These are phyloP conservation scores for Corbicula japonica DNA, from an alignment of 2,888 invertebrate species.

Conservation along the genomic window DNA sequence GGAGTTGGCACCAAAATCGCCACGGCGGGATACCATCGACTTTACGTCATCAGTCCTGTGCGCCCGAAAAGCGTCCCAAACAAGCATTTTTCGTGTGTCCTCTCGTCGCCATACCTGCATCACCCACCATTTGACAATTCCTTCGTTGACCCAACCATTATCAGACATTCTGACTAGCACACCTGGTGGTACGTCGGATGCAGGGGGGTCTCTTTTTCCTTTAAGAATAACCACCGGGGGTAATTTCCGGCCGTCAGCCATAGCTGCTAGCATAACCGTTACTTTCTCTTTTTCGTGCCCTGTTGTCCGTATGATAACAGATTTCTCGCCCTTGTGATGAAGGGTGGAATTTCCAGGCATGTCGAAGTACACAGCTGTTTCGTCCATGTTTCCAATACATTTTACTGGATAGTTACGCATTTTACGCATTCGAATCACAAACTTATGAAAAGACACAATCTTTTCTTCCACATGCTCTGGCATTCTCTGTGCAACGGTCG, in stretches of 20 bases:
- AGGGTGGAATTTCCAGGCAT: conserved; percentile 43
- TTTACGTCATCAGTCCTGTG: conserved; percentile 32
- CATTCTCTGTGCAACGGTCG: conserved; percentile 29
- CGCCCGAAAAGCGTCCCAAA: conserved; percentile 21
- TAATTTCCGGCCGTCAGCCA: conserved; percentile 35
- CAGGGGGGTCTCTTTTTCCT: conserved; percentile 15
- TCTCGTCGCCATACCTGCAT: conserved; percentile 20
- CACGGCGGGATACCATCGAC: conserved; percentile 13
- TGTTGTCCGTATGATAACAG: conserved; percentile 30
- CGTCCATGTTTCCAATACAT: conserved; percentile 24
- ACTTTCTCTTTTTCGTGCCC: conserved; percentile 44
- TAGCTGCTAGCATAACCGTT: conserved; percentile 26
- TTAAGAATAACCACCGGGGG: conserved; percentile 29
- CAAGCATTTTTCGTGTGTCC: conserved; percentile 3
- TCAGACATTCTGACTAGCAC: conserved; percentile 24
- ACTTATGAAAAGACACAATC: conserved; percentile 23
- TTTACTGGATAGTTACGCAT: not conserved
- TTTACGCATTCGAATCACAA: conserved; percentile 19
- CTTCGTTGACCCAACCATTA: conserved; percentile 40
- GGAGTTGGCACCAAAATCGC: conserved; percentile 26
- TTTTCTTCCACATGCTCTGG: conserved; percentile 26
- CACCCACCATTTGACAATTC: conserved; percentile 32
- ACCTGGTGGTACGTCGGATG: conserved; percentile 14
- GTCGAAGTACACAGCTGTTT: conserved; percentile 32
- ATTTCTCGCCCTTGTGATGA: conserved; percentile 25